These are phyloP conservation scores for Tachypleus tridentatus DNA, from an alignment of 1,140 invertebrate genomes.

Conservation along the genomic window DNA sequence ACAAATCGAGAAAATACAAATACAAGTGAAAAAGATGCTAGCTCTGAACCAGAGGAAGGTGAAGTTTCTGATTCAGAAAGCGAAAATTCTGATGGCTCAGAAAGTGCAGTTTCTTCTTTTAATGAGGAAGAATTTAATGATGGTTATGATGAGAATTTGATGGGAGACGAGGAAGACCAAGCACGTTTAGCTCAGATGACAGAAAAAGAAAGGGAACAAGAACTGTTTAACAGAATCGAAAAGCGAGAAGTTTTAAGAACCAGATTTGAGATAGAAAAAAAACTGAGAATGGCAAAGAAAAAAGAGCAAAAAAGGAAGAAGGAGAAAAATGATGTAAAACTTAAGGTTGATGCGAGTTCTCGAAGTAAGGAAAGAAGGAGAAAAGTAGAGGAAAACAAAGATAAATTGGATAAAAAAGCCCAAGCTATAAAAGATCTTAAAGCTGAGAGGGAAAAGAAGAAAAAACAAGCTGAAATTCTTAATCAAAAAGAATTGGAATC, in stretches of 20 bases:
- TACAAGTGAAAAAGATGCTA: slow-evolving; percentile 34
- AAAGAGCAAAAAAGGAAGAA: slow-evolving; percentile 49
- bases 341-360: slow-evolving; percentile 50
- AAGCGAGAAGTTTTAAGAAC: slow-evolving; percentile 84
- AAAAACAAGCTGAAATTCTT: slow-evolving; percentile 31
- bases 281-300: slow-evolving; percentile 72
- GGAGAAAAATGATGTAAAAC: slow-evolving; percentile 29
- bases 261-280: slow-evolving; percentile 94
- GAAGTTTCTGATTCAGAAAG: slow-evolving; percentile 17
- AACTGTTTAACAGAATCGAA: slow-evolving; percentile 92
- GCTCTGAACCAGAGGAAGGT: slow-evolving; percentile 51
- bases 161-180: slow-evolving; percentile 93
- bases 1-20: slow-evolving; percentile 40
- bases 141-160: slow-evolving; percentile 89
- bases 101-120: slow-evolving; percentile 21
- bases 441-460: slow-evolving; percentile 72
- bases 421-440: slow-evolving; percentile 84
- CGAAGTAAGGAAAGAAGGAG: slow-evolving; percentile 79
- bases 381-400: slow-evolving; percentile 72
- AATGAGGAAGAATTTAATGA: slow-evolving; percentile 57
- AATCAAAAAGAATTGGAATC: slow-evolving; percentile 36
- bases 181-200: slow-evolving; percentile 79
- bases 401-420: slow-evolving; percentile 70
- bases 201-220: slow-evolving; percentile 92
- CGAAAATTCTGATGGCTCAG: slow-evolving; percentile 32